Conservation (phyloP, 2,797 vertebrate genomes). For the Nothura maculosa region DNA sequence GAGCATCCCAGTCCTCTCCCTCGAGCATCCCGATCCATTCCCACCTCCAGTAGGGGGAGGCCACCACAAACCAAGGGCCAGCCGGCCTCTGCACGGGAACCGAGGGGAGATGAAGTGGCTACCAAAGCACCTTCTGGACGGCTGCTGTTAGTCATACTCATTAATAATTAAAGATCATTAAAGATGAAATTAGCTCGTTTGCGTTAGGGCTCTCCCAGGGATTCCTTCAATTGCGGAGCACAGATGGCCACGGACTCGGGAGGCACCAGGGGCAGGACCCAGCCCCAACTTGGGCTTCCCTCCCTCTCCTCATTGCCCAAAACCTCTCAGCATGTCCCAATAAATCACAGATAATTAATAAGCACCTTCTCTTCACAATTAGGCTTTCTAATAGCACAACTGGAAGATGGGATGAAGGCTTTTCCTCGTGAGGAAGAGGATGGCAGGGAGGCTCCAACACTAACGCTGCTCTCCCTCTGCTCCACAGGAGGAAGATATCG, state of each 20-base stretch:
- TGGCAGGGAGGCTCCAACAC: too few relatives aligned
- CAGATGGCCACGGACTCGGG: constrained; percentile 77
- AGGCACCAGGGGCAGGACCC: too few relatives aligned
- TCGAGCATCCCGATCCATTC: background rate
- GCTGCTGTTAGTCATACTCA: constrained; percentile 75
- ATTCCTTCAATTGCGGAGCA: constrained; percentile 73
- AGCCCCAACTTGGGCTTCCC: background rate
- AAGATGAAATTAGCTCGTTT: constrained; percentile 85
- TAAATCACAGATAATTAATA: constrained; percentile 85
- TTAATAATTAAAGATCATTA: constrained; percentile 86
- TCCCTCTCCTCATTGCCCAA: constrained; percentile 66
- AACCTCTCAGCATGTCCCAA: constrained; percentile 79
- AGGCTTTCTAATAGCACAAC: constrained; percentile 81
- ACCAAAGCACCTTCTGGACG: constrained; percentile 78
- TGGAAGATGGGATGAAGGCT: constrained; percentile 53
- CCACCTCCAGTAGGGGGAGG: background rate
- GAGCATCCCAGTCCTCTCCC: background rate
- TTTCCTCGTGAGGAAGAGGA: too few relatives aligned
- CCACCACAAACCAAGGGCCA: background rate
- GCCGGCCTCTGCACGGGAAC: background rate
- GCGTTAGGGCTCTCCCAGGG: constrained; percentile 77
- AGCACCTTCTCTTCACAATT: constrained; percentile 78
- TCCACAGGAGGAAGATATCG: constrained; percentile 93
- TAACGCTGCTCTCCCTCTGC: constrained; percentile 75
- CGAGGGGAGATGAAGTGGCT: constrained; percentile 23